Evolutionary conservation across 2,113 vertebrate genomes (phyloP).

Genomic region (Orthochromis malagaraziensis): DNA sequence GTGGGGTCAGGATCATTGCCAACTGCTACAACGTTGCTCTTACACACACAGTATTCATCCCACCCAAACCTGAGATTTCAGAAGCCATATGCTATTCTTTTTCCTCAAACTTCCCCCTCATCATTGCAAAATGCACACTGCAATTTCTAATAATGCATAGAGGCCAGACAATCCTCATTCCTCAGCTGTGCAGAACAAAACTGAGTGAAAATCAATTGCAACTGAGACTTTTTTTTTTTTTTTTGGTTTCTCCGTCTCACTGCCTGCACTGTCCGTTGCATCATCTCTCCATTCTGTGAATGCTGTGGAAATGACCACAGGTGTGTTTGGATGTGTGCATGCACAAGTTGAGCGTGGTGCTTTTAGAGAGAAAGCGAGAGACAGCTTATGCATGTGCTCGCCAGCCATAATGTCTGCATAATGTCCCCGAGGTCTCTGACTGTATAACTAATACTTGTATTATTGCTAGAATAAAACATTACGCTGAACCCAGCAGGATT

Average conservation of each 20-base stretch:
- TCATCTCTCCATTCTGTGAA: background rate
- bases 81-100: background rate
- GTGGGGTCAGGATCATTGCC: slow-evolving; percentile 7
- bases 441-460: slow-evolving; percentile 57
- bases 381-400: slow-evolving; percentile 2
- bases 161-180: background rate
- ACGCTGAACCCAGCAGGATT: slow-evolving; percentile 46
- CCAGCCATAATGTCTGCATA: slow-evolving; percentile 36
- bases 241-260: slow-evolving; percentile 20
- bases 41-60: slow-evolving; percentile 20
- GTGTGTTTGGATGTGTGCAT: background rate
- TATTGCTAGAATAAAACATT: slow-evolving; percentile 57
- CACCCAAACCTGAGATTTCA: slow-evolving; percentile 22
- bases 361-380: background rate
- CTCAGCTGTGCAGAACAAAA: background rate
- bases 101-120: background rate
- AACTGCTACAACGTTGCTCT: background rate
- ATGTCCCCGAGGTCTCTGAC: slow-evolving; percentile 40
- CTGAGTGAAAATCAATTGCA: slow-evolving; percentile 7
- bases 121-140: background rate
- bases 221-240: background rate
- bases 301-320: slow-evolving; percentile 14
- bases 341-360: background rate
- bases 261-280: slow-evolving; percentile 18
- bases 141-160: background rate